Percentiles rank a stretch among this genome's conserved stretches.
Evolutionary conservation across 2,113 vertebrate species (phyloP).

Genomic region (Cairina moschata): DNA sequence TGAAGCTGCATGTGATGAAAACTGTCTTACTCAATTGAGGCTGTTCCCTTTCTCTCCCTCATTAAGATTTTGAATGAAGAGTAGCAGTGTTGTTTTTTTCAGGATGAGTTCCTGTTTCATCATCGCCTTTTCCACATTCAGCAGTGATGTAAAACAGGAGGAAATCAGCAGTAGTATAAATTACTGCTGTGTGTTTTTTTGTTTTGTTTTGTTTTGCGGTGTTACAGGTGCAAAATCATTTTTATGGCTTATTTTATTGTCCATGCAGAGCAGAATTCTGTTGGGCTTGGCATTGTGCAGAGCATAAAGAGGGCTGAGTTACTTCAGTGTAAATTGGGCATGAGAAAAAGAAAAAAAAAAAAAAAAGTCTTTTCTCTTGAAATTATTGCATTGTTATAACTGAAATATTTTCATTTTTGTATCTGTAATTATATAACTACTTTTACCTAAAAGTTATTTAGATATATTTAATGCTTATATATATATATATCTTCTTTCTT

Average conservation of each 20-base stretch:
- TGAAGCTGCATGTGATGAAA: conserved; percentile 57
- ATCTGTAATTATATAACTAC: neutral
- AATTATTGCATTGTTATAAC: neutral
- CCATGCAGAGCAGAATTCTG: neutral
- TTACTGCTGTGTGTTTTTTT: neutral
- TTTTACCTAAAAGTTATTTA: neutral
- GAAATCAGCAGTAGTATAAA: neutral
- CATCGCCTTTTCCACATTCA: neutral
- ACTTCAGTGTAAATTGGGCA: neutral
- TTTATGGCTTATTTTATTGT: neutral
- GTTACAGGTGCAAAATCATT: neutral
- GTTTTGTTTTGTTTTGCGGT: neutral
- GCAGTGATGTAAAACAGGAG: neutral
- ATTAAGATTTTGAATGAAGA: conserved; percentile 25
- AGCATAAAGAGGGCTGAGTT: neutral
- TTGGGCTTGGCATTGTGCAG: neutral
- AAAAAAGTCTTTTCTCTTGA: neutral
- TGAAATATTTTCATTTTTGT: neutral
- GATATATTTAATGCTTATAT: neutral
- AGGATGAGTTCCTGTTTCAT: neutral
- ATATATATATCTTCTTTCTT: neutral
- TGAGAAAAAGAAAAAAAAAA: neutral
- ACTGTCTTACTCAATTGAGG: neutral
- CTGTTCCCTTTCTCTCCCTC: conserved; percentile 10
- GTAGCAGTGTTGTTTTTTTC: neutral